Conservation (phyloP, 1,140 invertebrate species). For the Zaprionus capensis region DNA sequence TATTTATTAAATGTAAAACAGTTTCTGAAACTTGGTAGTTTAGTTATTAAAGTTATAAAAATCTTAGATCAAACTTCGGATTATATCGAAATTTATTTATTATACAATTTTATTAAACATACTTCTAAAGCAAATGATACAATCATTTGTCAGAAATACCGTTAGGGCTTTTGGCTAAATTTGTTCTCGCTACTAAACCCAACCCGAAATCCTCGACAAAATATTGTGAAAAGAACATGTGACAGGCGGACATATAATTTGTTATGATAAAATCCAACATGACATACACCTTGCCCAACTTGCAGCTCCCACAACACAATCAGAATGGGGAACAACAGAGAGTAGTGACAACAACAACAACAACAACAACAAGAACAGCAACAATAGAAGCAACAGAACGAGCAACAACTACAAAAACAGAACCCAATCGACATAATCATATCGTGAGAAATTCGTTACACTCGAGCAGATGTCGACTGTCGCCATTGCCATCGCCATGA, state of each 20-base stretch:
- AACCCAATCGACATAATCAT: conserved; percentile 82
- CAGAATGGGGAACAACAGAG: conserved; percentile 48
- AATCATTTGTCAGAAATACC: not conserved
- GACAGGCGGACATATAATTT: conserved; percentile 51
- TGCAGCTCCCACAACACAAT: conserved; percentile 20
- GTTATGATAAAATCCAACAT: conserved; percentile 65
- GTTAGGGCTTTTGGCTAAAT: not conserved
- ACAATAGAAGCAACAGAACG: conserved; percentile 51
- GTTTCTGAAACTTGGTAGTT: too few species aligned
- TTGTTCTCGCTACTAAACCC: not conserved
- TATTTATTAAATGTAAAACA: too few species aligned
- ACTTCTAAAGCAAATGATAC: not conserved
- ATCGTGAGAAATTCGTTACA: conserved; percentile 83
- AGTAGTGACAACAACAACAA: conserved; percentile 59
- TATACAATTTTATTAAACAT: not conserved
- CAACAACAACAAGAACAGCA: conserved; percentile 31
- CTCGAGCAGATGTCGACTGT: conserved; percentile 71
- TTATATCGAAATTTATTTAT: not conserved
- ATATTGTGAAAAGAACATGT: conserved; percentile 47
- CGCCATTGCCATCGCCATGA: conserved; percentile 37
- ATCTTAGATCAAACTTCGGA: too few species aligned
- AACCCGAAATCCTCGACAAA: conserved; percentile 26
- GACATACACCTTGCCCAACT: conserved; percentile 64
- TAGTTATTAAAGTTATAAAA: too few species aligned
- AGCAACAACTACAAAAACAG: conserved; percentile 44